A percentile compares a stretch with the other conserved stretches of the same genome.
These are phyloP conservation scores for Sturnus vulgaris DNA, from an alignment of 2,113 vertebrate species.

Conservation along the genomic window DNA sequence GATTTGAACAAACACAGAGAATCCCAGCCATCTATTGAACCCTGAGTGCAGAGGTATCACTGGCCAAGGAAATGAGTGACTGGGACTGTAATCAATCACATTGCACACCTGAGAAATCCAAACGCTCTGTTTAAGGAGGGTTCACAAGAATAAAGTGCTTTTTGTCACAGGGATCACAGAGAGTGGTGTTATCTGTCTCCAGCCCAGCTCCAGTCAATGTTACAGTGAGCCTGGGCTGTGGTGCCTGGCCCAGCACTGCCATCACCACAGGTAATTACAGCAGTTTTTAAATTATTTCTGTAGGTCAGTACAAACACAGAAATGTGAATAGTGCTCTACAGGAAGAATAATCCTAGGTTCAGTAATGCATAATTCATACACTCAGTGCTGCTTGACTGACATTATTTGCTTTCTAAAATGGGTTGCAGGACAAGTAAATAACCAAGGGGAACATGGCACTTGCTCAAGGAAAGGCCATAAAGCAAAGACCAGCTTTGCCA, in stretches of 20 bases:
- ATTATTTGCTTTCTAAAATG: neutral
- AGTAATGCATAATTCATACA: neutral
- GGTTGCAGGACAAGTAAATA: neutral
- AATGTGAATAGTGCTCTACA: neutral
- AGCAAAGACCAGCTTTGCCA: neutral
- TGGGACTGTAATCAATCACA: too few relatives aligned
- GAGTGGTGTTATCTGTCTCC: too few relatives aligned
- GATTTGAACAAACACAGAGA: too few relatives aligned
- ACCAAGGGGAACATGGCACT: neutral
- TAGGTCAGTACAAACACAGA: neutral
- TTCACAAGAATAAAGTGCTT: too few relatives aligned
- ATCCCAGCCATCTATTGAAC: too few relatives aligned
- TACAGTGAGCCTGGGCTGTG: rapidly evolving
- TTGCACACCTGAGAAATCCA: too few relatives aligned
- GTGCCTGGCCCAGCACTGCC: neutral
- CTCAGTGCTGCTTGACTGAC: neutral
- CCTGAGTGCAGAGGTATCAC: too few relatives aligned
- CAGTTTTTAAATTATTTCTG: rapidly evolving
- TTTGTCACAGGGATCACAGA: too few relatives aligned
- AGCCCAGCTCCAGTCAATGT: too few relatives aligned
- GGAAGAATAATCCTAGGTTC: neutral
- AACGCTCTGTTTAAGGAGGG: too few relatives aligned
- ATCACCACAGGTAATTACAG: rapidly evolving
- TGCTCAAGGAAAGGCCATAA: neutral
- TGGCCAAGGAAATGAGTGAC: too few relatives aligned